Percentiles rank a stretch among this genome's conserved stretches.
These are phyloP conservation scores for Hylaeus volcanicus DNA, from an alignment of 1,140 invertebrate species.

Conservation along the genomic window DNA sequence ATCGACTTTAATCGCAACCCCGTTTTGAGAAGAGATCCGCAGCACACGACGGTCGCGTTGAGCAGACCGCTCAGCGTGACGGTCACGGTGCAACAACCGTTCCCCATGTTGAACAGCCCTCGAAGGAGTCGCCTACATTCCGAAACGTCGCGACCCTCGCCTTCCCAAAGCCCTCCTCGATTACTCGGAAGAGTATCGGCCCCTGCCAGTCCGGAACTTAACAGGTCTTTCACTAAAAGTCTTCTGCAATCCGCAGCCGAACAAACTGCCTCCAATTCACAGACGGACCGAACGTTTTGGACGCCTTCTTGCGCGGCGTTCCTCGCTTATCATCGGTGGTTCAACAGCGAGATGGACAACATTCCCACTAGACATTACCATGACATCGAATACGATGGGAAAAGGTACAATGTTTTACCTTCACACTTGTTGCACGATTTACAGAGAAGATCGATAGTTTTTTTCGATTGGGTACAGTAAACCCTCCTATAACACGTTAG, in stretches of 20 bases:
- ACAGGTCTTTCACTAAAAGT: constrained; percentile 74
- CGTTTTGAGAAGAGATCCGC: constrained; percentile 72
- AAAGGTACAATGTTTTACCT: constrained; percentile 66
- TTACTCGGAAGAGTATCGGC: constrained; percentile 73
- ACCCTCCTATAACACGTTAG: too few species aligned
- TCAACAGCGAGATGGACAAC: constrained; percentile 73
- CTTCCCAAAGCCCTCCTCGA: constrained; percentile 38
- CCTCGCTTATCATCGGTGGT: constrained; percentile 78
- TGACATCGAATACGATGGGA: constrained; percentile 75
- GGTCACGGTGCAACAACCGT: constrained; percentile 73
- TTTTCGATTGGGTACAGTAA: too few species aligned
- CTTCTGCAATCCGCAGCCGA: constrained; percentile 48
- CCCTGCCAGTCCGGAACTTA: constrained; percentile 77
- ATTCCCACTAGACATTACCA: constrained; percentile 52
- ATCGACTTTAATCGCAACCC: constrained; percentile 77
- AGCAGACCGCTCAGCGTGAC: constrained; percentile 77
- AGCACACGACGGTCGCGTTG: constrained; percentile 76
- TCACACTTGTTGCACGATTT: background rate
- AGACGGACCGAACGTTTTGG: constrained; percentile 77
- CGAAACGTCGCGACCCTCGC: constrained; percentile 71
- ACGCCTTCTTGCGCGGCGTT: constrained; percentile 74
- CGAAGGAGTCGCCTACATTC: constrained; percentile 73
- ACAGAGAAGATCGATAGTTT: too few species aligned
- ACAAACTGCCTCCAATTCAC: constrained; percentile 36
- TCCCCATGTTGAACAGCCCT: constrained; percentile 54